A percentile compares a stretch with the other conserved stretches of the same genome.
Conservation (phyloP, 2,113 vertebrate genomes). For the Trichechus manatus region DNA sequence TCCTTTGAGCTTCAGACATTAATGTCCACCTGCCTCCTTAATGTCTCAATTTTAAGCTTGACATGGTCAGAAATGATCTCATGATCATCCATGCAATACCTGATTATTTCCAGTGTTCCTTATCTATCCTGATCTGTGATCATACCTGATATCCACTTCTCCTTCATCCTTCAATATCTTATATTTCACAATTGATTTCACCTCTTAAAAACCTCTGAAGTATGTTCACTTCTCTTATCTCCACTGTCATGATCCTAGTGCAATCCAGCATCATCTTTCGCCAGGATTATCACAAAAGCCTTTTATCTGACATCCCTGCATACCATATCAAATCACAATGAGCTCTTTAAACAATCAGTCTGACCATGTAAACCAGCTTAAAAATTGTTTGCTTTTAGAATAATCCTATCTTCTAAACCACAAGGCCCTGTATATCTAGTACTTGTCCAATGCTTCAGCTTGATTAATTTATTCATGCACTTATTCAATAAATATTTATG, state of each 20-base stretch:
- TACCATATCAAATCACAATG: background rate
- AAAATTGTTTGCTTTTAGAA: background rate
- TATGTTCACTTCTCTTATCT: background rate
- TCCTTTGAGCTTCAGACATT: constrained; percentile 1
- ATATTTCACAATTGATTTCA: constrained; percentile 3
- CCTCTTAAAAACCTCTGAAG: background rate
- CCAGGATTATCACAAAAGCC: background rate
- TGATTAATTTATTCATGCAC: background rate
- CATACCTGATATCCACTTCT: background rate
- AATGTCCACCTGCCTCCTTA: background rate
- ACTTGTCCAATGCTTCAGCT: background rate
- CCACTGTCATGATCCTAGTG: background rate
- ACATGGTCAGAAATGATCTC: background rate
- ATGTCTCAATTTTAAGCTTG: constrained; percentile 43
- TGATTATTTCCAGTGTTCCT: background rate
- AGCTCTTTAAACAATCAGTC: background rate
- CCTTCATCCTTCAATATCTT: background rate
- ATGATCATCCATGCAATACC: background rate
- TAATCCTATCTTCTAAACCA: background rate
- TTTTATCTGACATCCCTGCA: background rate
- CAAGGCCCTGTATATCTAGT: background rate
- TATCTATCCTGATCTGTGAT: background rate
- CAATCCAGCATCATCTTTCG: background rate
- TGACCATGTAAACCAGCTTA: background rate
- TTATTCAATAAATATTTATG: constrained; percentile 15